phyloP scores from a whole-genome alignment of 2,888 invertebrate genomes.

The Drosophila neotestacea region DNA sequence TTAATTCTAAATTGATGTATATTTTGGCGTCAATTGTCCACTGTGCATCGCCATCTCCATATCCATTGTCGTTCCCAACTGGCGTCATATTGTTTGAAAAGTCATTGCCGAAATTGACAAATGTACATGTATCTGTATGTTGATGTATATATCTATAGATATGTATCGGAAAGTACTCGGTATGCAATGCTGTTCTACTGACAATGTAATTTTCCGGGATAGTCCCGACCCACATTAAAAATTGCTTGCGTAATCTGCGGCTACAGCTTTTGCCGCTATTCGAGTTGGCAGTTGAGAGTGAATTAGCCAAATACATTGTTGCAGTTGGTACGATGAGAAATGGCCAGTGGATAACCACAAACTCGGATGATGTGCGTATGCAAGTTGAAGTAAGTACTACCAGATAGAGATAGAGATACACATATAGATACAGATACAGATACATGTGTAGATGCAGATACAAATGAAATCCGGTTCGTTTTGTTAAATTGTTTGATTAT shows the following conservation, averaged over 20 bases:
- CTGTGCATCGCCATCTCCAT: conserved; percentile 19
- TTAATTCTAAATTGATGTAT: no score
- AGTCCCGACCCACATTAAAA: conserved; percentile 26
- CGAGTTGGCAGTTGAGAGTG: conserved; percentile 33
- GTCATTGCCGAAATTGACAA: conserved; percentile 68
- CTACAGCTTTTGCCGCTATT: conserved; percentile 34
- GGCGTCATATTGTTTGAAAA: conserved; percentile 71
- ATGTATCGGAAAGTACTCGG: not conserved
- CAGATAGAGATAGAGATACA: not conserved
- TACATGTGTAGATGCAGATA: not conserved
- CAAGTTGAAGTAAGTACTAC: conserved; percentile 1
- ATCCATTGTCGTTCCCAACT: conserved; percentile 33
- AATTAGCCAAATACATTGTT: conserved; percentile 27
- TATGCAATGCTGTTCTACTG: conserved; percentile 6
- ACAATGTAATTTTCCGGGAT: conserved; percentile 16
- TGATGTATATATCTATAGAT: not conserved
- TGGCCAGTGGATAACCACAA: conserved; percentile 1
- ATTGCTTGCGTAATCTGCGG: conserved; percentile 52
- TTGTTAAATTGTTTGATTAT: conserved; percentile 50
- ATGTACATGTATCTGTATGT: conserved; percentile 4
- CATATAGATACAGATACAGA: not conserved
- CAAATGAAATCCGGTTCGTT: conserved; percentile 4
- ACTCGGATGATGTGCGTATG: conserved; percentile 1
- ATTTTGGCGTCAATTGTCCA: no score
- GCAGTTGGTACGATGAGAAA: conserved; percentile 5